phyloP scores from a whole-genome alignment of 2,888 invertebrate species.

The Halocaridina rubra region DNA sequence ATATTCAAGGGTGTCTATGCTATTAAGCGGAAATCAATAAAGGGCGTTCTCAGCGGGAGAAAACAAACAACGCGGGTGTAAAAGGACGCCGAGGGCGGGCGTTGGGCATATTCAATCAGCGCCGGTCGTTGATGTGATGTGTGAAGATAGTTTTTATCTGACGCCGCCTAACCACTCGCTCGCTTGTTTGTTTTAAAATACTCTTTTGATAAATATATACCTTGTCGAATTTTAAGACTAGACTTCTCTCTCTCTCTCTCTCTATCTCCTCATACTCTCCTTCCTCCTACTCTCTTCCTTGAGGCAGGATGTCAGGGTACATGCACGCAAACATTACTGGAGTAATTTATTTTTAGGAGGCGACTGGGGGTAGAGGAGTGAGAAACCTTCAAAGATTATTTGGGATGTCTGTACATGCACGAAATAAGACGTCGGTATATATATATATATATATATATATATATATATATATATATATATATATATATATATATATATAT shows the following conservation, averaged over 20 bases:
- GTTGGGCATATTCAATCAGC: conserved; percentile 24
- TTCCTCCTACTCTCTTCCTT: no score
- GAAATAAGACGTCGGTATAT: no score
- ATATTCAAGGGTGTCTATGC: conserved; percentile 21
- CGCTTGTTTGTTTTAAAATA: background rate
- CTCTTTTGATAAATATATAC: background rate
- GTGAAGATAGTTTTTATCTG: conserved; percentile 25
- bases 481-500: no score
- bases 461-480: no score
- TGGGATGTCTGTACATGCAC: no score
- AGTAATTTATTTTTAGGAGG: no score
- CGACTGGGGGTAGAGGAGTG: no score
- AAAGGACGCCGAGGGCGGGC: conserved; percentile 26
- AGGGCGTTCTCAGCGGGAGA: conserved; percentile 40
- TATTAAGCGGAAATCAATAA: conserved; percentile 32
- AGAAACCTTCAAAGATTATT: no score
- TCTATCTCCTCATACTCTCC: no score
- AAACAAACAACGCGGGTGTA: conserved; percentile 48
- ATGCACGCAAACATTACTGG: no score
- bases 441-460: no score
- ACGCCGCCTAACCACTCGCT: background rate
- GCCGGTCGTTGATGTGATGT: conserved; percentile 29
- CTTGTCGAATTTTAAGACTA: background rate
- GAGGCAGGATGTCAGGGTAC: no score
- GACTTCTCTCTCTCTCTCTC: background rate